phyloP scores from a whole-genome alignment of 2,888 invertebrate genomes.

The Galeopsomyia nigrocyanea region DNA sequence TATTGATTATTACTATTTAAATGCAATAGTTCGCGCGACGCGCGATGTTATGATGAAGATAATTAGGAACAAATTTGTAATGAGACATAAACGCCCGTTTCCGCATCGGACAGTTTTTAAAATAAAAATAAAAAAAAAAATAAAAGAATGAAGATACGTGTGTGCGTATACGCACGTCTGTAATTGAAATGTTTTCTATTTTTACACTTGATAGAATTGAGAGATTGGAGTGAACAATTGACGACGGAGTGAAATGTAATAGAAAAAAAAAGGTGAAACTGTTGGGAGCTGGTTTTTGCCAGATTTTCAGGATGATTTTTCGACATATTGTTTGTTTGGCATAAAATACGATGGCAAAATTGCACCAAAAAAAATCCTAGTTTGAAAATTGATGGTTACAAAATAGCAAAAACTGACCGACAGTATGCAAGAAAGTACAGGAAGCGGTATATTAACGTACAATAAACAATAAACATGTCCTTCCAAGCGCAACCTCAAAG shows the following conservation, averaged over 20 bases:
- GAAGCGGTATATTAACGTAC: slow-evolving; percentile 59
- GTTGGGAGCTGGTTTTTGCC: slow-evolving; percentile 36
- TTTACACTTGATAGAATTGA: slow-evolving; percentile 61
- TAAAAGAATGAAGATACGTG: background rate
- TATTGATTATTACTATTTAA: slow-evolving; percentile 35
- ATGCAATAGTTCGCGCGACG: slow-evolving; percentile 36
- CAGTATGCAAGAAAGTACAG: slow-evolving; percentile 41
- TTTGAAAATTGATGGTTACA: background rate
- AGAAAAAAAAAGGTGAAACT: slow-evolving; percentile 7
- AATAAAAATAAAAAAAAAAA: slow-evolving; percentile 27
- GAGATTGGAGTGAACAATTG: slow-evolving; percentile 24
- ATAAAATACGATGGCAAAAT: too few relatives aligned
- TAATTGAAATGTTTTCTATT: slow-evolving; percentile 67
- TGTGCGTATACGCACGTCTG: slow-evolving; percentile 55
- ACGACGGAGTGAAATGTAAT: slow-evolving; percentile 17
- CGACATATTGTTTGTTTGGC: too few relatives aligned
- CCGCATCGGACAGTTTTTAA: slow-evolving; percentile 44
- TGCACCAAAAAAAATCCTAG: too few relatives aligned
- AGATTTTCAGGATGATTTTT: background rate
- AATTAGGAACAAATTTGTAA: slow-evolving; percentile 19
- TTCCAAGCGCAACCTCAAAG: slow-evolving; percentile 67
- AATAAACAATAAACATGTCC: slow-evolving; percentile 66
- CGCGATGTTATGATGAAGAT: slow-evolving; percentile 21
- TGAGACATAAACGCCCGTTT: slow-evolving; percentile 34
- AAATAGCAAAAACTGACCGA: slow-evolving; percentile 38